phyloP scores from a whole-genome alignment of 2,888 invertebrate genomes.

The Diarsia mendica region DNA sequence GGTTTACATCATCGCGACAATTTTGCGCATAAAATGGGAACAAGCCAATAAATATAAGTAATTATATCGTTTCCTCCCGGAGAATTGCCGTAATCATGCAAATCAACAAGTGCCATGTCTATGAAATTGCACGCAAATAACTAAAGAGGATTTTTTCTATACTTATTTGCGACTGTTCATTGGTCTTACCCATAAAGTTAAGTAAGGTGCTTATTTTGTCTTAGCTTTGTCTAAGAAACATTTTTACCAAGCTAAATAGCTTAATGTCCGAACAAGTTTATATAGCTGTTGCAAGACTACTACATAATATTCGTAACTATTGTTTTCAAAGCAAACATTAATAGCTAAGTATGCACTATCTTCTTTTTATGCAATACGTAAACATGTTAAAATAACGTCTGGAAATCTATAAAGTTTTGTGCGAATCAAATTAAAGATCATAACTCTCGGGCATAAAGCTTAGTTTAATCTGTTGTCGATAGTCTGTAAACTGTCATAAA shows the following conservation, averaged over 20 bases:
- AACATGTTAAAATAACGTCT: constrained; percentile 12
- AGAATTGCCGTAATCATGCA: constrained; percentile 47
- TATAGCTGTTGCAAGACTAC: constrained; percentile 19
- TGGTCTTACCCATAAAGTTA: neutral
- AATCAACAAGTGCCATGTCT: constrained; percentile 40
- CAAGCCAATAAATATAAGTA: constrained; percentile 53
- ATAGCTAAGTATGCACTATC: constrained; percentile 2
- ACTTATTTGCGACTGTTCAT: neutral
- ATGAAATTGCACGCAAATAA: constrained; percentile 27
- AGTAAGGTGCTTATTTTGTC: neutral
- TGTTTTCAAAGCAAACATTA: constrained; percentile 28
- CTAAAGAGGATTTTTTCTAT: constrained; percentile 7
- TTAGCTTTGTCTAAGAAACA: neutral
- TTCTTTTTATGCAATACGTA: constrained; percentile 25
- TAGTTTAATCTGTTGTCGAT: constrained; percentile 64
- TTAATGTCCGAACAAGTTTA: neutral
- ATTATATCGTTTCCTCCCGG: constrained; percentile 59
- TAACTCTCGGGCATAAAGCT: constrained; percentile 65
- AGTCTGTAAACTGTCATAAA: constrained; percentile 77
- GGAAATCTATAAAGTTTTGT: constrained; percentile 44
- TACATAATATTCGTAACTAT: constrained; percentile 24
- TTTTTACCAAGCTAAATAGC: neutral
- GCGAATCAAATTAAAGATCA: constrained; percentile 63
- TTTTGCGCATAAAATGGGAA: constrained; percentile 60
- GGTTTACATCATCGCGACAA: constrained; percentile 65